Percentiles rank a stretch among this genome's conserved stretches.
phyloP scores from a whole-genome alignment of 2,113 vertebrate genomes.

The Anhinga anhinga region DNA sequence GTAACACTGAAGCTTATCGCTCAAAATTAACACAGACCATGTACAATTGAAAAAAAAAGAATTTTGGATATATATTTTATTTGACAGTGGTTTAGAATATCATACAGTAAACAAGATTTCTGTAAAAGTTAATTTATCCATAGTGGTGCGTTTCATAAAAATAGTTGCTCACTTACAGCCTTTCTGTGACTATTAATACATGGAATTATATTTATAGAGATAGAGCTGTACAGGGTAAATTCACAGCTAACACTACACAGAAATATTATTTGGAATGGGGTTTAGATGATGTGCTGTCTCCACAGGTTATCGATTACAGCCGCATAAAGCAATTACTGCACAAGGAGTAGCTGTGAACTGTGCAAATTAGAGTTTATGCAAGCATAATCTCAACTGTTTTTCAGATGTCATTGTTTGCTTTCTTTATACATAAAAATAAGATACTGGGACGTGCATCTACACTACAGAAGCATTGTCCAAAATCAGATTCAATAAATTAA shows the following conservation, averaged over 20 bases:
- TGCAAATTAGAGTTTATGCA: conserved; percentile 83
- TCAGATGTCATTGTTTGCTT: conserved; percentile 60
- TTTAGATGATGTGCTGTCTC: conserved; percentile 89
- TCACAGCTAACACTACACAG: conserved; percentile 98
- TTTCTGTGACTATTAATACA: conserved; percentile 98
- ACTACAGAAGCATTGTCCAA: conserved; percentile 82
- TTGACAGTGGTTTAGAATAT: conserved; percentile 99
- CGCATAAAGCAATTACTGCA: conserved; percentile 85
- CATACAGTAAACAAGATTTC: conserved; percentile 99
- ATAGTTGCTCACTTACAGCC: conserved; percentile 99
- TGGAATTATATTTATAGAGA: conserved; percentile 97
- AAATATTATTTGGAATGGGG: conserved; percentile 88
- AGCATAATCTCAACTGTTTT: conserved; percentile 73
- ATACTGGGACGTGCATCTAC: conserved; percentile 78
- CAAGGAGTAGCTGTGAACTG: conserved; percentile 83
- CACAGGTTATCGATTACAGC: conserved; percentile 87
- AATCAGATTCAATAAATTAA: conserved; percentile 81
- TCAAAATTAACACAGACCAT: conserved; percentile 60
- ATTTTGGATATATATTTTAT: conserved; percentile 97
- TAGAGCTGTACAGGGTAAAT: conserved; percentile 97
- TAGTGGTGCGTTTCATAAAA: conserved; percentile 99
- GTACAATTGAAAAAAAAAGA: conserved; percentile 68
- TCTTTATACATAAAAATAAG: conserved; percentile 78
- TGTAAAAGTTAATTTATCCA: conserved; percentile 99
- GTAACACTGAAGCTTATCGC: background rate